phyloP scores from a whole-genome alignment of 2,797 vertebrate species.

The Oreonectes daqikongensis region DNA sequence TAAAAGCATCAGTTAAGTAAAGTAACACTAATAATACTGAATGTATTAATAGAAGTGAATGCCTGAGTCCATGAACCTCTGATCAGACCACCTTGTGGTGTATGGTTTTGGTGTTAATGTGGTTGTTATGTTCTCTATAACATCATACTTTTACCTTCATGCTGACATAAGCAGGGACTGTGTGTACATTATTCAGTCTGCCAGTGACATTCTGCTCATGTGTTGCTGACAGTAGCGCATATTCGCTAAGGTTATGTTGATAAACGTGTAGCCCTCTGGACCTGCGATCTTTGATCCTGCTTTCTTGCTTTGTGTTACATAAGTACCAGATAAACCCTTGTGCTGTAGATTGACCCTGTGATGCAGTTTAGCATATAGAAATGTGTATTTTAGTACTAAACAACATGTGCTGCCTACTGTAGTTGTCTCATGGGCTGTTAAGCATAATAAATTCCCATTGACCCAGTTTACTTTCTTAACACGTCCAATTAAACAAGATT shows the following conservation, averaged over 20 bases:
- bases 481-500: too few relatives aligned
- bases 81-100: background rate
- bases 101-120: constrained; percentile 6
- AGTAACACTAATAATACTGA: background rate
- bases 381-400: background rate
- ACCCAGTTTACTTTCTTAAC: too few relatives aligned
- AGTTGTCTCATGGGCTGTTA: background rate
- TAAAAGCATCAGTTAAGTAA: background rate
- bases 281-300: background rate
- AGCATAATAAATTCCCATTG: background rate
- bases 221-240: background rate
- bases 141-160: constrained; percentile 11
- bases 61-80: too few relatives aligned
- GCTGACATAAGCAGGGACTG: constrained; percentile 19
- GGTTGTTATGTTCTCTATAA: background rate
- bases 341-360: background rate
- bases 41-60: too few relatives aligned
- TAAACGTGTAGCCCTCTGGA: constrained; percentile 4
- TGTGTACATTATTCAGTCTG: constrained; percentile 17
- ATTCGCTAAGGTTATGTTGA: constrained; percentile 6
- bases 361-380: background rate
- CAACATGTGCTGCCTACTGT: background rate
- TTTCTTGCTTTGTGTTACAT: constrained; percentile 6
- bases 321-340: constrained; percentile 15
- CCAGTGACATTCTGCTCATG: background rate